Evolutionary conservation across 2,888 invertebrate genomes (phyloP).

Genomic region (Thymelicus sylvestris): DNA sequence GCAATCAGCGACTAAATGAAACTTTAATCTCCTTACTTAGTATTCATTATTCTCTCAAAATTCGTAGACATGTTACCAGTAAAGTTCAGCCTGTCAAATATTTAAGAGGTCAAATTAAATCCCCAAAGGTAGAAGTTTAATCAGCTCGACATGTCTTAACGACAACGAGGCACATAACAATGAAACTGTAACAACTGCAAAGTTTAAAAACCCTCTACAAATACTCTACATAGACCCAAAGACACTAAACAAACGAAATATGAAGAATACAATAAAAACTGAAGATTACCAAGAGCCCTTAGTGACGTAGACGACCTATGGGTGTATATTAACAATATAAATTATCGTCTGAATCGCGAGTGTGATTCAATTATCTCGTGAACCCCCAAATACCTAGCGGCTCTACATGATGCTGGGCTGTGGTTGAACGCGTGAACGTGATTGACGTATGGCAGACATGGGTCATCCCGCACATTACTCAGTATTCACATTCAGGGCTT

Average conservation of each 20-base stretch:
- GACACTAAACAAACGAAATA: too few relatives aligned
- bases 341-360: not conserved
- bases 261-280: too few relatives aligned
- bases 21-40: not conserved
- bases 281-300: too few relatives aligned
- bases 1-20: not conserved
- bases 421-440: slow-evolving; percentile 22
- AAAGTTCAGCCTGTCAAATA: not conserved
- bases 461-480: slow-evolving; percentile 16
- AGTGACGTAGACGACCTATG: too few relatives aligned
- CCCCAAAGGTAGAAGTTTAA: not conserved
- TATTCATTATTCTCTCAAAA: not conserved
- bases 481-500: slow-evolving; percentile 15
- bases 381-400: slow-evolving; percentile 4
- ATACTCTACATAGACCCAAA: too few relatives aligned
- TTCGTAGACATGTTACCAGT: not conserved
- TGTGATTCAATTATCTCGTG: slow-evolving; percentile 2
- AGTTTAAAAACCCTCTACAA: too few relatives aligned
- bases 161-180: too few relatives aligned
- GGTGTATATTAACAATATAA: too few relatives aligned
- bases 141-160: too few relatives aligned
- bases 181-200: too few relatives aligned
- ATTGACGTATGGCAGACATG: slow-evolving; percentile 20
- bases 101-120: not conserved
- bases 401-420: slow-evolving; percentile 9